Conservation (phyloP, 2,797 vertebrate genomes). For the Epinephelus malabaricus region DNA sequence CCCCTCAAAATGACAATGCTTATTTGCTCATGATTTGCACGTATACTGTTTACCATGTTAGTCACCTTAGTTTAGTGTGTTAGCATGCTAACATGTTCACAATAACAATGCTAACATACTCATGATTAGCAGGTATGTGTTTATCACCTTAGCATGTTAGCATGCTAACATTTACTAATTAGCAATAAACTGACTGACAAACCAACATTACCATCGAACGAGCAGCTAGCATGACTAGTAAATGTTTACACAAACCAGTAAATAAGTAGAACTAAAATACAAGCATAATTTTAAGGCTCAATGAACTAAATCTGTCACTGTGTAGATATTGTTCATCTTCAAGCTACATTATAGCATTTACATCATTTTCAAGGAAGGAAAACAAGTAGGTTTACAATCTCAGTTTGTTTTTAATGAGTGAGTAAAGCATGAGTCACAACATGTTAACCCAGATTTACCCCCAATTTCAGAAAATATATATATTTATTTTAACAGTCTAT, state of each 20-base stretch:
- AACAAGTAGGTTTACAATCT: constrained; percentile 39
- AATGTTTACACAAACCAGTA: neutral
- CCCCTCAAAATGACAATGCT: too few relatives aligned
- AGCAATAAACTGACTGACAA: neutral
- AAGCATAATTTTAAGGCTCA: neutral
- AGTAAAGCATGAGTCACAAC: constrained; percentile 54
- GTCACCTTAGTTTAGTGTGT: too few relatives aligned
- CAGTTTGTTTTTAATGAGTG: constrained; percentile 59
- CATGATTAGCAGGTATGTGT: neutral
- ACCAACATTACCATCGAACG: neutral
- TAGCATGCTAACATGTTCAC: too few relatives aligned
- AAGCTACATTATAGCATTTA: neutral
- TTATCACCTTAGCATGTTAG: neutral
- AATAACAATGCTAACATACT: neutral
- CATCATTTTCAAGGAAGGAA: constrained; percentile 10
- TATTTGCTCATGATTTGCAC: too few relatives aligned
- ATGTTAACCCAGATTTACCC: constrained; percentile 41
- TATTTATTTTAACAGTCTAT: constrained; percentile 44
- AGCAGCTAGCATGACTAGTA: neutral
- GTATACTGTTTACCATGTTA: too few relatives aligned
- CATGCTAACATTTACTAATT: neutral
- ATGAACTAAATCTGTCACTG: neutral
- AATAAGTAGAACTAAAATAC: neutral
- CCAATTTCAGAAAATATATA: constrained; percentile 57
- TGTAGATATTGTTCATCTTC: too few relatives aligned